phyloP scores from a whole-genome alignment of 2,797 vertebrate species.

The Halcyon smyrnensis region DNA sequence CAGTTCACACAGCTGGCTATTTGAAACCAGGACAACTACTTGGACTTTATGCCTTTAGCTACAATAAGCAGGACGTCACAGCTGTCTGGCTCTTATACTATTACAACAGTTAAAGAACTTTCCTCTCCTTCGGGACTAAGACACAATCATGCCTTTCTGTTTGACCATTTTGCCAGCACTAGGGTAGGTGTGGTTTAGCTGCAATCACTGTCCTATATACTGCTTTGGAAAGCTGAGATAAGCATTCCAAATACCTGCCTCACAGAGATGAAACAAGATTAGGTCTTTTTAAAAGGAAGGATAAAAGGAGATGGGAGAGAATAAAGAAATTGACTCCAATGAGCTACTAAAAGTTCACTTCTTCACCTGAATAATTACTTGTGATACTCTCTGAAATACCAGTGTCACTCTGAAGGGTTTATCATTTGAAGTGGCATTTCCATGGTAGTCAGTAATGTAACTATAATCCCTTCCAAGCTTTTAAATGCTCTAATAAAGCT shows the following conservation, averaged over 20 bases:
- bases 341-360: slow-evolving; percentile 5
- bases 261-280: neutral
- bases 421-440: slow-evolving; percentile 32
- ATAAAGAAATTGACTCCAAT: neutral
- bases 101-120: neutral
- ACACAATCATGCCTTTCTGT: neutral
- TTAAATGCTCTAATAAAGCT: slow-evolving; percentile 49
- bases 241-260: neutral
- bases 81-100: neutral
- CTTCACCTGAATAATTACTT: slow-evolving; percentile 48
- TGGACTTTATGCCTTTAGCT: neutral
- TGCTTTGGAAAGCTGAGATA: neutral
- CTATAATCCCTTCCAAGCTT: slow-evolving; percentile 30
- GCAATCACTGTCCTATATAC: neutral
- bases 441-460: neutral
- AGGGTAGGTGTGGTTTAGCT: neutral
- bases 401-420: neutral
- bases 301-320: neutral
- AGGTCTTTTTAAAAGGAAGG: neutral
- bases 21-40: neutral
- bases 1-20: neutral
- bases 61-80: neutral
- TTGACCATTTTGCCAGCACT: neutral
- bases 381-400: slow-evolving; percentile 15
- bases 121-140: neutral